These are phyloP conservation scores for Cabera pusaria DNA, from an alignment of 2,888 invertebrate species.

Conservation along the genomic window DNA sequence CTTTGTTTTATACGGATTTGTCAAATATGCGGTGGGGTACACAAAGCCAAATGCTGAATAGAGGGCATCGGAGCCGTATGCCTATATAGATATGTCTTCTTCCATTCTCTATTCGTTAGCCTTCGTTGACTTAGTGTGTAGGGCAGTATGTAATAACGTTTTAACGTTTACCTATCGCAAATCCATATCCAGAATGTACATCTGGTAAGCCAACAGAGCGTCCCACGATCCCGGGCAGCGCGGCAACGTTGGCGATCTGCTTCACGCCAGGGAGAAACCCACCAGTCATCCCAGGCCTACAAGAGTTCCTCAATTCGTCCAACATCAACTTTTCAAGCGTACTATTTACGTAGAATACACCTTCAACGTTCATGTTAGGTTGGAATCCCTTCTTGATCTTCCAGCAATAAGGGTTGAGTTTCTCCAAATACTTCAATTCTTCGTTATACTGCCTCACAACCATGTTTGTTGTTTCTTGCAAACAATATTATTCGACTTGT, in stretches of 20 bases:
- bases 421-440: constrained; percentile 96
- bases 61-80: no score
- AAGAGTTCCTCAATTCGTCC: constrained; percentile 96
- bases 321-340: constrained; percentile 97
- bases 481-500: no score
- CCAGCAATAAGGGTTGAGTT: constrained; percentile 93
- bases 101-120: no score
- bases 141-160: no score
- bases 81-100: no score
- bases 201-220: constrained; percentile 97
- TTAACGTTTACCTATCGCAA: constrained; percentile 93
- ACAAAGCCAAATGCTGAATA: no score
- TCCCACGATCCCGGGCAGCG: constrained; percentile 98
- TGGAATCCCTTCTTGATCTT: constrained; percentile 99
- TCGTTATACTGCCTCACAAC: constrained; percentile 96
- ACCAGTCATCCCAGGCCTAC: constrained; percentile 94
- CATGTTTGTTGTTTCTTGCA: constrained; percentile 78
- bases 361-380: constrained; percentile 99
- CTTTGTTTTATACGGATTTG: no score
- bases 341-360: constrained; percentile 97
- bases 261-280: constrained; percentile 99
- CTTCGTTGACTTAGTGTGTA: no score
- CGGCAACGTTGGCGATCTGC: constrained; percentile 99
- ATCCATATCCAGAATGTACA: constrained; percentile 99
- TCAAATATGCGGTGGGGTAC: no score